These are phyloP conservation scores for Pipistrellus nathusii DNA, from an alignment of 2,797 vertebrate genomes.

Conservation along the genomic window DNA sequence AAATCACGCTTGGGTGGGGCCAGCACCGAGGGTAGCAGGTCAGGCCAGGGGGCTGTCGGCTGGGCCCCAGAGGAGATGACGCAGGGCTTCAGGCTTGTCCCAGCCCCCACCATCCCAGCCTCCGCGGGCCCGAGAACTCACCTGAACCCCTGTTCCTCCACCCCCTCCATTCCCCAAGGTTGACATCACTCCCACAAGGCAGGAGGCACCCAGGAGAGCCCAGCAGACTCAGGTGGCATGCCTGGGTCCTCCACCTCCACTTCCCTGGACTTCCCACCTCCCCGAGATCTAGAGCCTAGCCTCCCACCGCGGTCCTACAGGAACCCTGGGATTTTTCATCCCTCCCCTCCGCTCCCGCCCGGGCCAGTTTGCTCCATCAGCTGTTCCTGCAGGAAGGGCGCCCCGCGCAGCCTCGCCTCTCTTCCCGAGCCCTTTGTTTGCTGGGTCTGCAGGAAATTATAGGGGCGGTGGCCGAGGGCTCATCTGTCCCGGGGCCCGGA, in stretches of 20 bases:
- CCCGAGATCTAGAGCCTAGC: not conserved
- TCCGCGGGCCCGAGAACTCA: conserved; percentile 56
- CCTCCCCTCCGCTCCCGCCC: conserved; percentile 48
- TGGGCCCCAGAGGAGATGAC: conserved; percentile 68
- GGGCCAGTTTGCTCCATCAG: conserved; percentile 75
- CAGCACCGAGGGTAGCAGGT: conserved; percentile 70
- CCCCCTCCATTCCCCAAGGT: conserved; percentile 71
- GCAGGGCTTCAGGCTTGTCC: conserved; percentile 56
- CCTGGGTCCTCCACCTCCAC: not conserved
- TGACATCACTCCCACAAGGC: conserved; percentile 70
- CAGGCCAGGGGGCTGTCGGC: conserved; percentile 32
- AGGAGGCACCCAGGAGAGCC: not conserved
- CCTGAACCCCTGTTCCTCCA: conserved; percentile 52
- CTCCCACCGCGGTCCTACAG: not conserved
- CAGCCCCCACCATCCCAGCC: conserved; percentile 23
- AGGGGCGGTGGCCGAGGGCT: conserved; percentile 75
- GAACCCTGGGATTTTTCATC: conserved; percentile 57
- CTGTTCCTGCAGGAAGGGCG: conserved; percentile 80
- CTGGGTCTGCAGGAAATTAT: conserved; percentile 78
- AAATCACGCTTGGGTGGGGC: conserved; percentile 79
- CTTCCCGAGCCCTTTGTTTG: conserved; percentile 82
- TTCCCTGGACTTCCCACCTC: not conserved
- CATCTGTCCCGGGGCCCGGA: conserved; percentile 75
- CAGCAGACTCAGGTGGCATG: not conserved
- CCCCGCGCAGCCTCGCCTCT: conserved; percentile 66